Evolutionary conservation across 2,113 vertebrate genomes (phyloP), one percentile per base, ranked within the genome.

Genomic region (Ammodytes marinus): DNA sequence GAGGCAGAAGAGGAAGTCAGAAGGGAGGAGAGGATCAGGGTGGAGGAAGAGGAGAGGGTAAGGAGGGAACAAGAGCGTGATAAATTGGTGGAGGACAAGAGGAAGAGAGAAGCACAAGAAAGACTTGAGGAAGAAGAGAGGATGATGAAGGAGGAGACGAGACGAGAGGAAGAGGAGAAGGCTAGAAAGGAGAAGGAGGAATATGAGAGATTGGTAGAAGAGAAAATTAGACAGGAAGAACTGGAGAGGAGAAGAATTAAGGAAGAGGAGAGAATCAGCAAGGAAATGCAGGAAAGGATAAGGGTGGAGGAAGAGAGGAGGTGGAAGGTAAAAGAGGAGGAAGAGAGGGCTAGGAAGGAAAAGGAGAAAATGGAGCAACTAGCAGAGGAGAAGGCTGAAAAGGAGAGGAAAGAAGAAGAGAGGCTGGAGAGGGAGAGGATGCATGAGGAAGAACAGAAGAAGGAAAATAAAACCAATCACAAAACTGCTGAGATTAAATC

Each of bases 361-460:
- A n/a, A 14, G 49, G 45, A 39, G 35, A 1, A 2, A 27, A 27
- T 27, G n/a, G 60, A 63, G 17, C 42, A 5, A 5, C 43, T 12
- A 6, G 59, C 9, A n/a, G 40, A 65, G 9, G 10, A 60, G 10
- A 53, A 37, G 42, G 59, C 9, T 11, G 40, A 65, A 7, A 6
- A 60, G 10, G 45, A 37, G 42, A 49, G 5, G 17, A 39, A 17
- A n/a, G 35, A 13, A 54, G 70, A 52, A 11, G 14, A 46, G 15
- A 27, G 27, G 27, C 27, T 27, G 35, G 65, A 68, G 47, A 40
- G 7, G 3, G 10, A 27, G 9, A 59, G 5, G 13, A 69, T 8
- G 37, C 53, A 37, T 37, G 63, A 52, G 47, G 49, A 77, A 17
- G 55, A 69, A 6, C 39, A 43, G n/a, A 68, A 42, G n/a, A 68